Evolutionary conservation across 2,797 vertebrate genomes (phyloP), one percentile per base, ranked within the genome.

Genomic region (Balearica regulorum): DNA sequence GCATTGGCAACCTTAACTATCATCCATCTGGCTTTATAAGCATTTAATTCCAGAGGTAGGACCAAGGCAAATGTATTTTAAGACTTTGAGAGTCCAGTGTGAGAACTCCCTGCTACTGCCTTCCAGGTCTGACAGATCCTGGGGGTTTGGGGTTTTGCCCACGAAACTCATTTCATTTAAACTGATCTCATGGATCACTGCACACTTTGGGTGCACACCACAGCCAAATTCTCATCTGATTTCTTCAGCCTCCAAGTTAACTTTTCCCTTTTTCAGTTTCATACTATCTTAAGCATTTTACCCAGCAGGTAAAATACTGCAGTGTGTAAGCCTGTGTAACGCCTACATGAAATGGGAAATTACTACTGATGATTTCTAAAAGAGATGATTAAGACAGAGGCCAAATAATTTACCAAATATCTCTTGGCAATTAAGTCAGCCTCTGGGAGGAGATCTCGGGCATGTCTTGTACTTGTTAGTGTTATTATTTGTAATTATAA

Each of bases 401-500:
- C 53, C 11, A 57, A 83, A 85, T 22, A 57, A 76, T 72, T 91
- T 90, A 46, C 62, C 69, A 87, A 90, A 71, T 19, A 49, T n/a
- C 68, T 73, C 66, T 4, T 43, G 57, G 91, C 70, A 84, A 70
- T 53, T 31, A 73, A 73, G 57, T 43, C 57, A 95, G n/a, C 89
- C 75, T 64, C 79, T 87, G 94, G 88, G 92, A 94, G 95, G 95
- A 79, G 95, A 91, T 65, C 58, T 18, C 0, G 8, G 92, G 92
- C 95, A 93, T 39, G 82, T 73, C 90, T 68, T 58, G 82, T 78
- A 68, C 92, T 85, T 68, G 90, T 89, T 73, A 78, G 54, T 14
- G 57, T 22, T 72, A 93, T 96, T 87, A 84, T 76, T 88, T 51
- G 16, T 71, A 82, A 96, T 96, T 93, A 93, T 10, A n/a, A 57